A percentile compares a stretch with the other conserved stretches of the same genome.
phyloP scores from a whole-genome alignment of 2,797 vertebrate species.

The Enteromius viviparus region DNA sequence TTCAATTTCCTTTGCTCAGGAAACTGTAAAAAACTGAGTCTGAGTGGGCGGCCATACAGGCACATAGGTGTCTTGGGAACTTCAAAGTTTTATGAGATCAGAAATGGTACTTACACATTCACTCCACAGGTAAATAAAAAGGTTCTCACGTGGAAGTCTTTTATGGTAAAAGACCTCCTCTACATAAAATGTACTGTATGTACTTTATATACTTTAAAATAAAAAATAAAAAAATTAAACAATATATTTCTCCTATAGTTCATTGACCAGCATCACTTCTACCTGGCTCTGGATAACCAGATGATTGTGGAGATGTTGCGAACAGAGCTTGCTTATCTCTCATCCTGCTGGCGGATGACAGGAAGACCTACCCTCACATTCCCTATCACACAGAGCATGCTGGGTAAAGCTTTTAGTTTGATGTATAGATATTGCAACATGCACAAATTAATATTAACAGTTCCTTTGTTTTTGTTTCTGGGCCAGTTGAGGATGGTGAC shows the following conservation, averaged over 20 bases:
- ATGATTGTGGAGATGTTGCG: conserved; percentile 99
- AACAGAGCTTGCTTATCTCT: conserved; percentile 92
- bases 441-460: background rate
- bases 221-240: background rate
- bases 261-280: conserved; percentile 97
- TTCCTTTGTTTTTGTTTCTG: background rate
- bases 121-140: conserved; percentile 88
- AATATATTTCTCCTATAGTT: conserved; percentile 76
- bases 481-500: conserved; percentile 87
- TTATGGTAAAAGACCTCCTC: background rate
- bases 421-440: background rate
- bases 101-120: conserved; percentile 91
- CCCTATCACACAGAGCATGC: conserved; percentile 88
- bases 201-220: background rate
- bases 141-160: background rate
- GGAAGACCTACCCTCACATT: conserved; percentile 94
- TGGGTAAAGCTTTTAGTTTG: conserved; percentile 56
- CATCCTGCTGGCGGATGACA: conserved; percentile 96
- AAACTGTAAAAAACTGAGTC: conserved; percentile 86
- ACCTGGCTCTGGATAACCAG: conserved; percentile 95
- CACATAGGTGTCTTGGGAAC: conserved; percentile 97
- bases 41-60: conserved; percentile 92
- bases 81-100: conserved; percentile 95
- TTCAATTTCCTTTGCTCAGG: conserved; percentile 73
- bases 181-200: background rate